phyloP scores from a whole-genome alignment of 1,140 invertebrate species.

The Dinoponera quadriceps region DNA sequence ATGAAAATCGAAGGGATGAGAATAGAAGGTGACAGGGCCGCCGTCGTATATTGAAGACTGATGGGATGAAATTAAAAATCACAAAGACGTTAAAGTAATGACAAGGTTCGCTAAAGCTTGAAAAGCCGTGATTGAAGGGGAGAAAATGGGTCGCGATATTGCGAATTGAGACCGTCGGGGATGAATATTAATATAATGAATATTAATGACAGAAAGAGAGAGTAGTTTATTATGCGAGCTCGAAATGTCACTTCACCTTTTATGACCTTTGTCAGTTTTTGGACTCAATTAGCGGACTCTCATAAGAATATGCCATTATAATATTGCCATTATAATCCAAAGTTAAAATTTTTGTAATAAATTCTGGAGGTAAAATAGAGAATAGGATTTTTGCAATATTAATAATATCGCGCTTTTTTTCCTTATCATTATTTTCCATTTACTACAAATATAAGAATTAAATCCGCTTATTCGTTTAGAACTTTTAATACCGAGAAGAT shows the following conservation, averaged over 20 bases:
- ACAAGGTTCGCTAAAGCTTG: not conserved
- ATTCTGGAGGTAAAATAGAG: not conserved
- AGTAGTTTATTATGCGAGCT: not conserved
- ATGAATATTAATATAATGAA: constrained; percentile 4
- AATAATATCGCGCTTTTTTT: not conserved
- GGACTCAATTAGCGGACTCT: not conserved
- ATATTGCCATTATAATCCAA: too few species aligned
- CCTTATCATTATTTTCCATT: not conserved
- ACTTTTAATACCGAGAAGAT: not conserved
- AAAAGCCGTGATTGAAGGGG: not conserved
- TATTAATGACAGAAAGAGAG: constrained; percentile 11
- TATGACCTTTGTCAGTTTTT: not conserved
- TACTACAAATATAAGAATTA: not conserved
- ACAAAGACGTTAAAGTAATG: constrained; percentile 13
- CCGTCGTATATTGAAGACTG: not conserved
- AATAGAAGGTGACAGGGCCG: not conserved
- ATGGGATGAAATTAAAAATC: constrained; percentile 24
- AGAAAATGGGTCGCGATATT: not conserved
- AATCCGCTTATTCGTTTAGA: not conserved
- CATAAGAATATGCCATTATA: too few species aligned
- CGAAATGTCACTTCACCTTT: not conserved
- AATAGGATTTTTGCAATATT: not conserved
- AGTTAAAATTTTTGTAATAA: too few species aligned
- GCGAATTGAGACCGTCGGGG: not conserved
- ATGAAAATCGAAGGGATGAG: not conserved